A percentile compares a stretch with the other conserved stretches of the same genome.
phyloP scores from a whole-genome alignment of 1,140 invertebrate genomes.

The Trichogramma pretiosum region DNA sequence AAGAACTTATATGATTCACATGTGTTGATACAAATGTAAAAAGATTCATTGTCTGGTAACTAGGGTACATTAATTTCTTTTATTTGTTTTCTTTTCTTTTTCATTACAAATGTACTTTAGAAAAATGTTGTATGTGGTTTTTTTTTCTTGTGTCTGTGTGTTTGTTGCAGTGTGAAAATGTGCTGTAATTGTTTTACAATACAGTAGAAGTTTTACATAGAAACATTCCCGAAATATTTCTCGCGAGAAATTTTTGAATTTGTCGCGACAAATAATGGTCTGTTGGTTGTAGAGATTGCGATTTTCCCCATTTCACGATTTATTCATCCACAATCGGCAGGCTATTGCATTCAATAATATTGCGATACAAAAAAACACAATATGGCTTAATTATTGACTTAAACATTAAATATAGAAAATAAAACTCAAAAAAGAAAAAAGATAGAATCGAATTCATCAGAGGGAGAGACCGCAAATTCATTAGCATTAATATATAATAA shows the following conservation, averaged over 20 bases:
- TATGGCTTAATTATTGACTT: constrained; percentile 31
- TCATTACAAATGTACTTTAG: too few species aligned
- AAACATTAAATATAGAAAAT: constrained; percentile 14
- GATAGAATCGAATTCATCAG: constrained; percentile 9
- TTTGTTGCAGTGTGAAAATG: constrained; percentile 5
- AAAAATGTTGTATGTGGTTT: constrained; percentile 6
- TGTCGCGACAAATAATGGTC: constrained; percentile 8
- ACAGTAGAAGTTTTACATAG: too few species aligned
- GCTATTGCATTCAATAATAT: constrained; percentile 37
- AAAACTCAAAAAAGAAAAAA: too few species aligned
- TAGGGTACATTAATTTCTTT: constrained; percentile 1
- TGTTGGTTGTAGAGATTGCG: constrained; percentile 11
- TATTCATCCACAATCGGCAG: constrained; percentile 18
- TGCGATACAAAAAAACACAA: constrained; percentile 30
- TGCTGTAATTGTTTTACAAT: constrained; percentile 13
- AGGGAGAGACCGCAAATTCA: constrained; percentile 16
- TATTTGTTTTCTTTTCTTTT: background rate
- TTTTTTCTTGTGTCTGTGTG: too few species aligned
- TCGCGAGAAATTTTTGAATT: constrained; percentile 8
- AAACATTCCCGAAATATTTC: too few species aligned
- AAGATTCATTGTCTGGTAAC: constrained; percentile 16
- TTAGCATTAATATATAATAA: background rate
- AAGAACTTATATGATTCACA: constrained; percentile 5
- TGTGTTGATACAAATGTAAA: constrained; percentile 4
- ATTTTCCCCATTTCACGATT: constrained; percentile 9